Evolutionary conservation across 2,888 invertebrate genomes (phyloP).

Genomic region (Heteromurus nitidus): DNA sequence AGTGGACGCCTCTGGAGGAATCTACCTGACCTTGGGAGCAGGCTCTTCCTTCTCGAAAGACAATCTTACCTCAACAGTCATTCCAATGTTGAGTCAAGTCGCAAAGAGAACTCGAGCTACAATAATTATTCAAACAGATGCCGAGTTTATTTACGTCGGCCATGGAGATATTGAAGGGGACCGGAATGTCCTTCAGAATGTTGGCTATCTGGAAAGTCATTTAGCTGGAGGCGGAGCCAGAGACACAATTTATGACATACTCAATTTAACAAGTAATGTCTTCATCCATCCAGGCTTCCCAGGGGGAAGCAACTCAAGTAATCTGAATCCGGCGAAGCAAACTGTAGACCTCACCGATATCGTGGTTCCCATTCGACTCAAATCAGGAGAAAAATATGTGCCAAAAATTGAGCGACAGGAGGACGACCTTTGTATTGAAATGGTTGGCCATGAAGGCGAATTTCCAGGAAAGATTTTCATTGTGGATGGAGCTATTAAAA

Average conservation of each 20-base stretch:
- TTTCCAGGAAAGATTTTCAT: slow-evolving; percentile 25
- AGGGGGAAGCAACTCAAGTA: not conserved
- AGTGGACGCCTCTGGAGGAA: not conserved
- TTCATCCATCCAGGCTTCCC: slow-evolving; percentile 38
- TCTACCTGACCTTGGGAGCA: not conserved
- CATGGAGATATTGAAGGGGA: not conserved
- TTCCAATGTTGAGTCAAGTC: not conserved
- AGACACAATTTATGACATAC: slow-evolving; percentile 41
- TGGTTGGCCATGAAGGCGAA: not conserved
- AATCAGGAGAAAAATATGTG: slow-evolving; percentile 28
- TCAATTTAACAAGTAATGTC: slow-evolving; percentile 19
- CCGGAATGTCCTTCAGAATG: slow-evolving; percentile 27
- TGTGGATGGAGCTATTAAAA: slow-evolving; percentile 2
- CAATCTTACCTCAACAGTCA: not conserved
- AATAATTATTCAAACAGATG: slow-evolving; percentile 5
- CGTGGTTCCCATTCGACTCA: slow-evolving; percentile 1
- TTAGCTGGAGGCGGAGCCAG: slow-evolving; percentile 30
- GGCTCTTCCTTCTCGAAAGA: not conserved
- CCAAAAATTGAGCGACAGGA: not conserved
- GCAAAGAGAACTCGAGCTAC: not conserved
- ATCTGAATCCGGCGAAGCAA: slow-evolving; percentile 3
- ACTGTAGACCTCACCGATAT: slow-evolving; percentile 38
- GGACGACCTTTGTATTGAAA: not conserved
- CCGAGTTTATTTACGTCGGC: slow-evolving; percentile 10
- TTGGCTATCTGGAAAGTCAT: slow-evolving; percentile 11